Evolutionary conservation across 2,113 vertebrate genomes (phyloP).

Genomic region (Colinus virginianus): DNA sequence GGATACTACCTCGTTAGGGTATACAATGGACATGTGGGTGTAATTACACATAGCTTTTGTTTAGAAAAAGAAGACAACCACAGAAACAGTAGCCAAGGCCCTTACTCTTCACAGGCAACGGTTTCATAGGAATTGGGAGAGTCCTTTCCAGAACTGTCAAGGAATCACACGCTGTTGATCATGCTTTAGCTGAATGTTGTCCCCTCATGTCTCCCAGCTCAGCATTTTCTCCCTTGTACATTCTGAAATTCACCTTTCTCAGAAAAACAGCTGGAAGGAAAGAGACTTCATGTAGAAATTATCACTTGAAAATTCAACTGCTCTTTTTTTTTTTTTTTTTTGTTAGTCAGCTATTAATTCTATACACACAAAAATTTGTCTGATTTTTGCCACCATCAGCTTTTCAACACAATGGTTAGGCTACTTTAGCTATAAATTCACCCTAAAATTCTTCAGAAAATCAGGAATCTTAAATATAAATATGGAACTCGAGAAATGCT

Average conservation of each 20-base stretch:
- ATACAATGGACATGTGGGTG: neutral
- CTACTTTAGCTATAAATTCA: slow-evolving; percentile 17
- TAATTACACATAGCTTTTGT: neutral
- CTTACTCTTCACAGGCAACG: neutral
- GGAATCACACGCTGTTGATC: neutral
- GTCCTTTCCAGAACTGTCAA: neutral
- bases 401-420: slow-evolving; percentile 45
- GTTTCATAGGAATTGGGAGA: neutral
- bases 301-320: neutral
- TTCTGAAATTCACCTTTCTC: neutral
- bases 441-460: slow-evolving; percentile 5
- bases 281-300: neutral
- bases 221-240: neutral
- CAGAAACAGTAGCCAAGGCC: neutral
- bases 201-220: neutral
- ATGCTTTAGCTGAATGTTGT: neutral
- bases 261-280: slow-evolving; percentile 1
- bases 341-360: neutral
- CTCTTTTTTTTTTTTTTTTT: neutral
- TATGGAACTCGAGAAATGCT: slow-evolving; percentile 27
- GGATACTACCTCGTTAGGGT: neutral
- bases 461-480: slow-evolving; percentile 42
- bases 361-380: neutral
- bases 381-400: neutral
- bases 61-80: neutral